phyloP scores from a whole-genome alignment of 2,888 invertebrate species.

The Neoascia interrupta region DNA sequence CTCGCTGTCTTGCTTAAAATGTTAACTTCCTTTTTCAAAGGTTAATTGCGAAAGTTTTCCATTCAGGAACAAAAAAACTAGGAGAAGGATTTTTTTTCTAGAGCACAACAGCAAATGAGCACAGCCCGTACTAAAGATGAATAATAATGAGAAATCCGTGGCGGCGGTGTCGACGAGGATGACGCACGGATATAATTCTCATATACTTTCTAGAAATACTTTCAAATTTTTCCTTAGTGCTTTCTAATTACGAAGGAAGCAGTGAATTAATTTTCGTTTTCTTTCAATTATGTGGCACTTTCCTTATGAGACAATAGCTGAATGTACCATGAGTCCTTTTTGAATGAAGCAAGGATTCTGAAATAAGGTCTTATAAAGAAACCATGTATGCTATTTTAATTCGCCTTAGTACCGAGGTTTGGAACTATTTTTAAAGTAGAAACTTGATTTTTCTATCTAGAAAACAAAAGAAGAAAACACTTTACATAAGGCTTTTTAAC shows the following conservation, averaged over 20 bases:
- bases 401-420: no score
- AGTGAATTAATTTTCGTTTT: conserved; percentile 54
- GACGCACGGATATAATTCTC: no score
- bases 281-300: conserved; percentile 51
- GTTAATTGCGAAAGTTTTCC: conserved; percentile 57
- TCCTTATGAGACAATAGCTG: conserved; percentile 12
- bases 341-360: no score
- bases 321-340: no score
- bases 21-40: conserved; percentile 24
- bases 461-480: no score
- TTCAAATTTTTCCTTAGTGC: conserved; percentile 9
- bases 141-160: not conserved
- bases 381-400: no score
- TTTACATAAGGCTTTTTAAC: no score
- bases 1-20: not conserved
- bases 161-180: not conserved
- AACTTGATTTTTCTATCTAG: no score
- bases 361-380: no score
- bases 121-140: not conserved
- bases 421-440: no score
- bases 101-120: not conserved
- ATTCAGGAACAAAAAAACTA: conserved; percentile 1
- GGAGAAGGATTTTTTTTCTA: not conserved
- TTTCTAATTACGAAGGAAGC: conserved; percentile 22
- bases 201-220: conserved; percentile 13